Conservation (phyloP, 2,113 vertebrate genomes). For the Psophia crepitans region DNA sequence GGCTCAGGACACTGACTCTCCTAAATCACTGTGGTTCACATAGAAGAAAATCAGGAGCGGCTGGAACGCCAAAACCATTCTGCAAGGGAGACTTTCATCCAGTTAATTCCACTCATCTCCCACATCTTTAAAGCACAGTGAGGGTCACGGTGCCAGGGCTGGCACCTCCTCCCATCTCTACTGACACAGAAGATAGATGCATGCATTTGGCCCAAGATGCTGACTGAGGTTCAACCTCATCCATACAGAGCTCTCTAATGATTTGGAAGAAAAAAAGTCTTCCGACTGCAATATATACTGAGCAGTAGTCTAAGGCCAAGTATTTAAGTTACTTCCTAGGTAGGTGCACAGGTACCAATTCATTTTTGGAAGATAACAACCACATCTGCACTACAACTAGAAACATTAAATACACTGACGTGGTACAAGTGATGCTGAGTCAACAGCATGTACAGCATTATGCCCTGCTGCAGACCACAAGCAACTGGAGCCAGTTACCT, state of each 20-base stretch:
- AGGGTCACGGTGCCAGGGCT: not conserved
- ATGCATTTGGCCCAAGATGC: no score
- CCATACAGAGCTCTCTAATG: not conserved
- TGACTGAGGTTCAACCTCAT: not conserved
- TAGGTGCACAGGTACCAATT: not conserved
- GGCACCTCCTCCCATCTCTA: not conserved
- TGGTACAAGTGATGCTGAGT: not conserved
- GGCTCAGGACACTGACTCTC: not conserved
- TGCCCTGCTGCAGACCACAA: not conserved
- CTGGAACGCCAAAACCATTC: not conserved
- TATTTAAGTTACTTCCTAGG: not conserved
- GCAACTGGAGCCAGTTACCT: not conserved
- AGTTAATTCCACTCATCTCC: not conserved
- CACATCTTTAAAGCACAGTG: not conserved
- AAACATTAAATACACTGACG: not conserved
- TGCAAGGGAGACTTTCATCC: not conserved
- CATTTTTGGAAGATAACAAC: not conserved
- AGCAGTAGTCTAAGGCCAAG: not conserved
- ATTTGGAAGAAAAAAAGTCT: not conserved
- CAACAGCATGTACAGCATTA: not conserved
- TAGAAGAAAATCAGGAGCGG: not conserved
- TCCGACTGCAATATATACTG: not conserved
- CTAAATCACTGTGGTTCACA: fast-evolving
- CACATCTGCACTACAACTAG: not conserved
- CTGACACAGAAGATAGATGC: not conserved